phyloP scores from a whole-genome alignment of 2,113 vertebrate species.

The Raphicerus campestris region DNA sequence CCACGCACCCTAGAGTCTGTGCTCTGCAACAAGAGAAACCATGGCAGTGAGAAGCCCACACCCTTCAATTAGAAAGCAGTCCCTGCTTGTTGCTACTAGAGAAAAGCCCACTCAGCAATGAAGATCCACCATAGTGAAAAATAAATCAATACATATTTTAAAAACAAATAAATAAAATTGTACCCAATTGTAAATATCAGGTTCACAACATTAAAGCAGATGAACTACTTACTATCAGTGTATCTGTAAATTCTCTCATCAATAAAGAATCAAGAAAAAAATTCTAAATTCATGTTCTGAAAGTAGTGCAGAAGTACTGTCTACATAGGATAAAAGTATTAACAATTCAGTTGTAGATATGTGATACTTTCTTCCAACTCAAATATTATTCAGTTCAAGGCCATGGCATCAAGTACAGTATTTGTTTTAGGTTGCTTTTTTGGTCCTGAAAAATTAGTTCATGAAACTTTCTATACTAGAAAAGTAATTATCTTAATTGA shows the following conservation, averaged over 20 bases:
- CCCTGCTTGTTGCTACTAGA: background rate
- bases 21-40: background rate
- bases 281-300: background rate
- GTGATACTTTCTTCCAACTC: background rate
- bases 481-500: background rate
- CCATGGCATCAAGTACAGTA: background rate
- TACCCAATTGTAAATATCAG: background rate
- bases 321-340: background rate
- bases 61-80: background rate
- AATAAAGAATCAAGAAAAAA: background rate
- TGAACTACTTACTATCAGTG: background rate
- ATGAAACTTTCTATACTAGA: background rate
- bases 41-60: background rate
- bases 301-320: background rate
- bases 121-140: background rate
- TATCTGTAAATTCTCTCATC: background rate
- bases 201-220: conserved; percentile 3
- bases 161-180: background rate
- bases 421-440: background rate
- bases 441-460: background rate
- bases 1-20: background rate
- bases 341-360: background rate
- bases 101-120: background rate
- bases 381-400: background rate
- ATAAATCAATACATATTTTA: background rate